A percentile compares a stretch with the other conserved stretches of the same genome.
phyloP scores from a whole-genome alignment of 2,888 invertebrate species.

The Stenchaetothrips biformis region DNA sequence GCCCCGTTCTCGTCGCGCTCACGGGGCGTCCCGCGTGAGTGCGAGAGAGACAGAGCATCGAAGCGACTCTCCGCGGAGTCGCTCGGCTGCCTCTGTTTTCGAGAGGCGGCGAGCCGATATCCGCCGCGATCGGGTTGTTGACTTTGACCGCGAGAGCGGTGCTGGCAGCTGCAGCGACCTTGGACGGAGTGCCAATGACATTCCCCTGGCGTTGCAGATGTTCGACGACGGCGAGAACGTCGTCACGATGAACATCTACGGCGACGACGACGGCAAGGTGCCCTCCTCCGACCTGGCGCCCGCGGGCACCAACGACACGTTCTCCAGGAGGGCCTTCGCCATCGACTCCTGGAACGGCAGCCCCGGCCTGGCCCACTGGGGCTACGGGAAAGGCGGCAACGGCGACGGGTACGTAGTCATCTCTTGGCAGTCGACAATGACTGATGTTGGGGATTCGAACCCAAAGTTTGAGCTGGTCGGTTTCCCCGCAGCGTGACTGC shows the following conservation, averaged over 20 bases:
- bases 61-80: too few species aligned
- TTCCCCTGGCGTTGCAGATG: conserved; percentile 48
- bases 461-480: neutral
- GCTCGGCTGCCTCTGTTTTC: too few species aligned
- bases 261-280: conserved; percentile 42
- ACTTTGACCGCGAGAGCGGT: too few species aligned
- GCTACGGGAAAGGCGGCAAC: conserved; percentile 46
- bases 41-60: too few species aligned
- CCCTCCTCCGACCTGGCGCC: conserved; percentile 33
- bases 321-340: conserved; percentile 48
- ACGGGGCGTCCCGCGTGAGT: too few species aligned
- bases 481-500: conserved; percentile 28
- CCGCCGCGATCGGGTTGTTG: too few species aligned
- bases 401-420: conserved; percentile 22
- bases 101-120: too few species aligned
- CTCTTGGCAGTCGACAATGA: neutral
- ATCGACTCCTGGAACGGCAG: conserved; percentile 60
- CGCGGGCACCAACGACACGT: conserved; percentile 32
- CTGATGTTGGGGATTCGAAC: neutral
- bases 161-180: neutral
- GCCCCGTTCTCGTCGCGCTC: neutral
- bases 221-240: conserved; percentile 59
- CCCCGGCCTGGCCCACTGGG: conserved; percentile 65
- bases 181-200: neutral
- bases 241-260: conserved; percentile 52